Evolutionary conservation across 64 coral and sea anemone genomes (phyloP).

Genomic region (Montipora efflorescens): DNA sequence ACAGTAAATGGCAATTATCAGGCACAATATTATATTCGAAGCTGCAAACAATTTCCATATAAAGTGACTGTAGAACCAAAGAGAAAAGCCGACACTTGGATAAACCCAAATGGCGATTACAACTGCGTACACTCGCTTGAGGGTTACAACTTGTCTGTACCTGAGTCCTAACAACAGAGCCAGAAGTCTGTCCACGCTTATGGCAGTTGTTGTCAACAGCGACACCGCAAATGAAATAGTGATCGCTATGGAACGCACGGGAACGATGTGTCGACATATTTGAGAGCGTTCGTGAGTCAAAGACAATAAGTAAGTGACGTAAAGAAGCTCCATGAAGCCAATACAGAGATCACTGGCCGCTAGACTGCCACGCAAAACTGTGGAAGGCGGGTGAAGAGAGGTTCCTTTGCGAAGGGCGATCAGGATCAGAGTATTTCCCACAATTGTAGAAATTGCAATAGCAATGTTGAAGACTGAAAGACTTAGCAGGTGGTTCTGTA

Average conservation of each 20-base stretch:
- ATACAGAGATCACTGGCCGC: neutral
- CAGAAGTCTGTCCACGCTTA: neutral
- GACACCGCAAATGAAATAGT: neutral
- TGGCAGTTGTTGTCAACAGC: neutral
- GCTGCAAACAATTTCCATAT: neutral
- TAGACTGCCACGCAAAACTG: neutral
- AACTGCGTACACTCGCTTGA: neutral
- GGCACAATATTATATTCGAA: neutral
- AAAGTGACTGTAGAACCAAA: neutral
- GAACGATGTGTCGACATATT: neutral
- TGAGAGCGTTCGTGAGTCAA: neutral
- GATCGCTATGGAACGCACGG: neutral
- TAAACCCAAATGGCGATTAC: neutral
- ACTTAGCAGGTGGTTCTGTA: neutral
- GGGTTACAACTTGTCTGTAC: neutral
- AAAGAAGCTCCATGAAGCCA: neutral
- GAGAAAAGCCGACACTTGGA: neutral
- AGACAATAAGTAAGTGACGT: neutral
- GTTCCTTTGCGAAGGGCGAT: neutral
- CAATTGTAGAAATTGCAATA: neutral
- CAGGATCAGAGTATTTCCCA: constrained; percentile 1
- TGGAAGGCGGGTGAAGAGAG: constrained; percentile 5
- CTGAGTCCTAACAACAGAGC: neutral
- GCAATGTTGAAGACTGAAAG: neutral
- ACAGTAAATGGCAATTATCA: neutral